Evolutionary conservation across 2,888 invertebrate species (phyloP), one percentile per base, ranked within the genome.

Genomic region (Rotaria sp.): DNA sequence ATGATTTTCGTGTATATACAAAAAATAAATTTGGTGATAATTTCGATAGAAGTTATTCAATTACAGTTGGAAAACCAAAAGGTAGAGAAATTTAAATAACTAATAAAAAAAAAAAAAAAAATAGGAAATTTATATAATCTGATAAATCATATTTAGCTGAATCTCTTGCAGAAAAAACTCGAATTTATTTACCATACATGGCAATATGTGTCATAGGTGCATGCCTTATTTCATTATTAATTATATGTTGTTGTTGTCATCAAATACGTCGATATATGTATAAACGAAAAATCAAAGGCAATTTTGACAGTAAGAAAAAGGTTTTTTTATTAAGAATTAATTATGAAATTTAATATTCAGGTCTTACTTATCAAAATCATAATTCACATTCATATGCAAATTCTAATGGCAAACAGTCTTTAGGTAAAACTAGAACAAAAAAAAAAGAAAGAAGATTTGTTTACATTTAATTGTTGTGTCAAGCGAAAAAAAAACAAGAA

Each of bases 1-100:
- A 80, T 45, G 80, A 80, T 45, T 80, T 80, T 80, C 80, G 80
- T 80, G 80, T 80, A 80, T 80, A 45, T n/a, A 80, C 80, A 26
- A 41, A 45, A 35, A 80, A 80, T 45, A 80, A 80, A 80, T 80
- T 15, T 26, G 80, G 80, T 80, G 41, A 41, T 80, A 80, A 80
- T 80, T 45, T 45, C 45, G 80, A 80, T 13, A 5, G 45, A 80
- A 45, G 80, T 45, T 80, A 45, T 80, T 26, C 45, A 0, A 80
- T 80, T n/a, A 26, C 80, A 80, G 80, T 80, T 26, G 80, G 80
- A 26, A 80, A 80, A 45, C 41, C 45, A 15, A 80, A 45, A 80
- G 80, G 80, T 80, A 80, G 5, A 67, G 15, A 24, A 67, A 3
- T 10, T 30, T n/a, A 30, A 15, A 11, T 67, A 7, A 5, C 10